Conservation (phyloP, 1,140 invertebrate species). For the Aradophagus sp. region DNA sequence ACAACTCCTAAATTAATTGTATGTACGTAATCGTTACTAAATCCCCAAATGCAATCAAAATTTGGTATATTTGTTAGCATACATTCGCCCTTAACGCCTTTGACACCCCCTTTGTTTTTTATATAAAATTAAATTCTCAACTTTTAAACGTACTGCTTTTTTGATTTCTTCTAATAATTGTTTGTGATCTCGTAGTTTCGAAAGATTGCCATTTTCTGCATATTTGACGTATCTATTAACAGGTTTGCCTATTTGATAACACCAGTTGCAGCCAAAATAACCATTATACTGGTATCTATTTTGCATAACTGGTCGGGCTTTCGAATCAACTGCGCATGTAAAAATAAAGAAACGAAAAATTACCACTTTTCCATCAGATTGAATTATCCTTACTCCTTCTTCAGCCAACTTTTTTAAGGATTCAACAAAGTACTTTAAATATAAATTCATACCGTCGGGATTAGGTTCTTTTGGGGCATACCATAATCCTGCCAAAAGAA, state of each 20-base stretch:
- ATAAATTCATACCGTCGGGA: constrained; percentile 1
- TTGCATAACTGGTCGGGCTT: constrained; percentile 46
- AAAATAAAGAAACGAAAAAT: constrained; percentile 10
- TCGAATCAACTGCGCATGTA: constrained; percentile 38
- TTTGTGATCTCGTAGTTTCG: constrained; percentile 2
- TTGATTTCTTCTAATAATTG: constrained; percentile 5
- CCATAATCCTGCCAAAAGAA: constrained; percentile 20
- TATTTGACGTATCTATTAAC: constrained; percentile 6
- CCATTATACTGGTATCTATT: constrained; percentile 50
- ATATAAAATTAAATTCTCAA: too few relatives aligned
- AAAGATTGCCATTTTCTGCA: constrained; percentile 1
- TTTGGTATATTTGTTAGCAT: not conserved
- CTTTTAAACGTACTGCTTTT: not conserved
- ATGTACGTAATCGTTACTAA: not conserved
- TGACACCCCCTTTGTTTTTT: too few relatives aligned
- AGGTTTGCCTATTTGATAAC: constrained; percentile 3
- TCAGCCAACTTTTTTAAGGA: not conserved
- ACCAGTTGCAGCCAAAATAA: constrained; percentile 19
- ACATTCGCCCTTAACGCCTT: not conserved
- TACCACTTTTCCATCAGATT: constrained; percentile 9
- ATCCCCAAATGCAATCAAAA: constrained; percentile 1
- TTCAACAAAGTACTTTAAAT: too few relatives aligned
- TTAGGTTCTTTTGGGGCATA: constrained; percentile 4
- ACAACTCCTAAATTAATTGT: not conserved
- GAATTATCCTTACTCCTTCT: constrained; percentile 7